Conservation (phyloP, 2,797 vertebrate genomes). For the Malacoraja senta region DNA sequence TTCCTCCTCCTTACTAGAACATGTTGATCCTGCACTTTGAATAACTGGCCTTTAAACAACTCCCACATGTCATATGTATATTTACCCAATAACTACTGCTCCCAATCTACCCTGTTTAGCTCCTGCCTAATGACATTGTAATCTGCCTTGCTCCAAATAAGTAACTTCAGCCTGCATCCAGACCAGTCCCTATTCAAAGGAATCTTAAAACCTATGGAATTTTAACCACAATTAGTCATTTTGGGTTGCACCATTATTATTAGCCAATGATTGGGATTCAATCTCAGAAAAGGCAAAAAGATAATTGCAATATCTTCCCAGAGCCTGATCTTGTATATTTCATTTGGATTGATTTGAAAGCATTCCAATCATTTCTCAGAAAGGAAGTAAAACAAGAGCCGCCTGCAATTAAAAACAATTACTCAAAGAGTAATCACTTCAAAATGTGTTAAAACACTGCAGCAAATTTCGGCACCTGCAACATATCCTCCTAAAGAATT, state of each 20-base stretch:
- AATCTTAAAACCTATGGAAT: too few species aligned
- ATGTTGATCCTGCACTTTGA: too few species aligned
- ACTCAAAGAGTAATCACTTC: background rate
- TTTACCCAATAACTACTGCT: too few species aligned
- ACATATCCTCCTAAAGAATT: background rate
- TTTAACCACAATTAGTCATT: background rate
- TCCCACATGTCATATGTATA: too few species aligned
- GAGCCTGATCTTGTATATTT: background rate
- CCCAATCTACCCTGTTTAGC: too few species aligned
- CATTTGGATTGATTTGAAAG: background rate
- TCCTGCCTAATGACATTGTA: too few species aligned
- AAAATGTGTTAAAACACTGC: background rate
- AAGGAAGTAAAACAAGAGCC: constrained; percentile 10
- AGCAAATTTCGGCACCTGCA: background rate
- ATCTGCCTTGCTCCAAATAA: too few species aligned
- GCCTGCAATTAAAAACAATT: background rate
- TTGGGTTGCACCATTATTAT: background rate
- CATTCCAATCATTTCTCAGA: background rate
- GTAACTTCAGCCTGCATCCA: too few species aligned
- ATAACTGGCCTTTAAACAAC: too few species aligned
- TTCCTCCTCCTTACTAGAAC: too few species aligned
- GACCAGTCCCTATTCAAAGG: too few species aligned
- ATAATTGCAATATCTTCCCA: background rate
- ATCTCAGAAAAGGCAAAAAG: background rate
- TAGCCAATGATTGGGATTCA: background rate